These are phyloP conservation scores for Macrotus californicus DNA, from an alignment of 2,113 vertebrate genomes.

Conservation along the genomic window DNA sequence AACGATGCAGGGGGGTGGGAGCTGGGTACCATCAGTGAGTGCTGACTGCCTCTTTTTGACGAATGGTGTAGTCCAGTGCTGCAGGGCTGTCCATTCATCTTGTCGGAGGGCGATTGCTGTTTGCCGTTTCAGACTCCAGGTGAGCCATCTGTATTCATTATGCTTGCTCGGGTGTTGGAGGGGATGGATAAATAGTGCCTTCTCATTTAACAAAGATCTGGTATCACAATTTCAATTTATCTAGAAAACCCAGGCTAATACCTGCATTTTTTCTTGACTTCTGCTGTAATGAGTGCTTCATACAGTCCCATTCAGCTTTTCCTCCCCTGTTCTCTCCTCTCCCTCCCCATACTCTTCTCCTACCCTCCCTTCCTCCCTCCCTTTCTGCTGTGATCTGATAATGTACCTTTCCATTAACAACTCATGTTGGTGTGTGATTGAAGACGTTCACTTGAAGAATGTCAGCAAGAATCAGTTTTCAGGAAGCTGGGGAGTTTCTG, in stretches of 20 bases:
- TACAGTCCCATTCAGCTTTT: not conserved
- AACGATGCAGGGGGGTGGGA: not conserved
- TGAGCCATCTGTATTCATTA: slow-evolving; percentile 59
- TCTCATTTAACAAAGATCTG: slow-evolving; percentile 48
- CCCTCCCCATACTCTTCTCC: not conserved
- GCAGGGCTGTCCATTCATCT: slow-evolving; percentile 47
- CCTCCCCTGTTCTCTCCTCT: not conserved
- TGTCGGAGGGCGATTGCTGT: not conserved
- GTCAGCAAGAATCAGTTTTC: not conserved
- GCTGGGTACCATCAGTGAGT: not conserved
- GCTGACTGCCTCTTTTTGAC: not conserved
- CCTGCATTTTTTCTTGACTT: slow-evolving; percentile 53
- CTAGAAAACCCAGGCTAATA: slow-evolving; percentile 41
- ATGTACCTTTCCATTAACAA: not conserved
- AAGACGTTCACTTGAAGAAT: slow-evolving; percentile 16
- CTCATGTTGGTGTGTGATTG: not conserved
- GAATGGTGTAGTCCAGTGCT: slow-evolving; percentile 28
- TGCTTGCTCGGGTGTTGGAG: not conserved
- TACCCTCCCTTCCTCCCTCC: too few relatives aligned
- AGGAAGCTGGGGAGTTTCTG: slow-evolving; percentile 3
- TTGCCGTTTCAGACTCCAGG: slow-evolving; percentile 41
- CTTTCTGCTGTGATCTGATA: not conserved
- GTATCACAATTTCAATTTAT: slow-evolving; percentile 45
- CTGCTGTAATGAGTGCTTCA: slow-evolving; percentile 25
- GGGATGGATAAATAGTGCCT: slow-evolving; percentile 15